Base-by-base conservation (phyloP, 37 sponge, comb jelly and placozoan species). In the Axinella damicornis region DNA sequence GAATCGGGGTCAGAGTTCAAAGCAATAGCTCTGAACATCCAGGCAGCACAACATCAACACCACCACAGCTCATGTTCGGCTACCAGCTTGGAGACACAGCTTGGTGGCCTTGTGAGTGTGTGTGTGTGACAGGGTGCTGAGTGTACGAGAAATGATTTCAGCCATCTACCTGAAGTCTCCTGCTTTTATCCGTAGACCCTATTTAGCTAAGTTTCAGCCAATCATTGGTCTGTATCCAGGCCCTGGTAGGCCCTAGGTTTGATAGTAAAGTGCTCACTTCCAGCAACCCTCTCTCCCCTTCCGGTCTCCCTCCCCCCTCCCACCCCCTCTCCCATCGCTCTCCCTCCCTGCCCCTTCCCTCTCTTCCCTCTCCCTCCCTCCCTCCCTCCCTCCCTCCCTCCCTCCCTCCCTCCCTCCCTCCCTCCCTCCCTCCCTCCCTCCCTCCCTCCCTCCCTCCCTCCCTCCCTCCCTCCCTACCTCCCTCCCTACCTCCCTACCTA, bases 131-230 rank as follows among this genome's bases (percentile, higher is more conserved):
- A 34, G 34, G 69, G 69, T 31, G 28, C 34, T 34, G 34, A 5
- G 69, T 68, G 69, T 68, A 31, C 25, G 14, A 31, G 30, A 68
- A 71, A 24, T 57, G 58, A 75, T 56, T 56, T 5, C 33, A 75
- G 34, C 53, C 57, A n/a, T 35, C 12, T 6, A 13, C 56, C 76
- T 75, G 76, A 75, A 56, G 55, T 59, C 76, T 75, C 76, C n/a
- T n/a, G n/a, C n/a, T n/a, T n/a, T n/a, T n/a, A n/a, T n/a, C n/a
- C n/a, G n/a, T n/a, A n/a, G n/a, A n/a, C n/a, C n/a, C n/a, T n/a
- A n/a, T n/a, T n/a, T n/a, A n/a, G n/a, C n/a, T n/a, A n/a, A n/a
- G n/a, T n/a, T n/a, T n/a, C n/a, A n/a, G n/a, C n/a, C n/a, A n/a
- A n/a, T n/a, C n/a, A n/a, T n/a, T n/a, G n/a, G n/a, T n/a, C n/a